Conservation (phyloP, 2,113 vertebrate genomes). For the Anolis sagrei region DNA sequence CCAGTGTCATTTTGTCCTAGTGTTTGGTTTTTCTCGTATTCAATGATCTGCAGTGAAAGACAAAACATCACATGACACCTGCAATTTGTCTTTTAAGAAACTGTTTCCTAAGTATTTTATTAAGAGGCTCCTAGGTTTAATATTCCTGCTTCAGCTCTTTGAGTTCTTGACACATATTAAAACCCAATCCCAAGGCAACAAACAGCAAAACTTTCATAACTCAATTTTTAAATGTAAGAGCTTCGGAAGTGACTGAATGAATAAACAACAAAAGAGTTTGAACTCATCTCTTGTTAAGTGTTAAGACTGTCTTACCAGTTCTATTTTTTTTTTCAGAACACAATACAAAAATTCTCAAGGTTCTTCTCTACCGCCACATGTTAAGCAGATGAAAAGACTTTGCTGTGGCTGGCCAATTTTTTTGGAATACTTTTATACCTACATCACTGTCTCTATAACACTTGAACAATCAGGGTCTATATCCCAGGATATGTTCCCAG, state of each 20-base stretch:
- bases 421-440: not conserved
- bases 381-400: not conserved
- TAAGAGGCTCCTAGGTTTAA: not conserved
- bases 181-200: not conserved
- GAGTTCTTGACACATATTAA: not conserved
- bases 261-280: not conserved
- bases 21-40: slow-evolving; percentile 91
- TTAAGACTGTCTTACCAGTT: not conserved
- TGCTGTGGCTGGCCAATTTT: not conserved
- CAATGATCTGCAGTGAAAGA: slow-evolving; percentile 83
- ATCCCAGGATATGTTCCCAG: no score
- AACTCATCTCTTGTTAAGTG: not conserved
- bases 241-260: not conserved
- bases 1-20: slow-evolving; percentile 93
- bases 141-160: not conserved
- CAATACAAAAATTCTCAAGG: not conserved
- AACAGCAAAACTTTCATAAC: not conserved
- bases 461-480: not conserved
- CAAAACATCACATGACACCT: rapidly evolving
- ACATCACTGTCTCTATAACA: not conserved
- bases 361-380: not conserved
- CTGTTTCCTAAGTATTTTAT: slow-evolving; percentile 23
- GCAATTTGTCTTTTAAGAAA: not conserved
- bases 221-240: not conserved
- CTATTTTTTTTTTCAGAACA: no score